A percentile compares a stretch with the other conserved stretches of the same genome.
These are phyloP conservation scores for Zaprionus taronus DNA, from an alignment of 1,140 invertebrate genomes.

Conservation along the genomic window DNA sequence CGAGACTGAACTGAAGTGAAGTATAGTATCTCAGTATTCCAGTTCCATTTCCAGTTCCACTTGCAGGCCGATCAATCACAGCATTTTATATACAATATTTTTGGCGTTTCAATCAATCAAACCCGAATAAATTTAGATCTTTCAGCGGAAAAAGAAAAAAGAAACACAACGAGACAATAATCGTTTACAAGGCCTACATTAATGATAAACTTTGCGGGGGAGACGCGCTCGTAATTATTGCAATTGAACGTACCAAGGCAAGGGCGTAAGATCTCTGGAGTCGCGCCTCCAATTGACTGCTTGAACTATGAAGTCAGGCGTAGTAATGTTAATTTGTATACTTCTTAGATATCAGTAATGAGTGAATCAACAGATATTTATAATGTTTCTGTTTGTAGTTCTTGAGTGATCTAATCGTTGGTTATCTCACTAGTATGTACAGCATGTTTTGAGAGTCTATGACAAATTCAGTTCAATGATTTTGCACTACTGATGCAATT, in stretches of 20 bases:
- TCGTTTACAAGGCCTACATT: slow-evolving; percentile 1
- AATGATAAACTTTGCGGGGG: slow-evolving; percentile 28
- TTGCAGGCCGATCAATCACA: slow-evolving; percentile 57
- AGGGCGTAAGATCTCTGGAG: slow-evolving; percentile 37
- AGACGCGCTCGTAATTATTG: slow-evolving; percentile 28
- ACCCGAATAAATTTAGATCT: slow-evolving; percentile 14
- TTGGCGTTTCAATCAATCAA: slow-evolving; percentile 35
- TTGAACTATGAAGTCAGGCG: slow-evolving; percentile 11
- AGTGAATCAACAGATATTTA: not conserved
- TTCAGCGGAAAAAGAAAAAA: slow-evolving; percentile 2
- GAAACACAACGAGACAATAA: slow-evolving; percentile 15
- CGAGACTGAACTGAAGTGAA: slow-evolving; percentile 2
- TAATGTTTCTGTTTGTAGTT: not conserved
- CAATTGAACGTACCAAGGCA: slow-evolving; percentile 31
- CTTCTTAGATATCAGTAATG: not conserved
- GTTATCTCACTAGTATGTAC: not conserved
- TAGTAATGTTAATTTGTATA: not conserved
- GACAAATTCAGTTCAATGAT: slow-evolving; percentile 57
- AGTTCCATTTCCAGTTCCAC: slow-evolving; percentile 24
- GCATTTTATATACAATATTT: slow-evolving; percentile 3
- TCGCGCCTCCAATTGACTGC: slow-evolving; percentile 21
- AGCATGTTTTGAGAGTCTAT: slow-evolving; percentile 8
- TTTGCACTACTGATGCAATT: slow-evolving; percentile 44
- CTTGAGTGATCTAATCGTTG: not conserved
- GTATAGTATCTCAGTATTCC: slow-evolving; percentile 31